Evolutionary conservation across 1,140 invertebrate species (phyloP), one percentile per base, ranked within the genome.

Genomic region (Leptinotarsa undecemlineata): DNA sequence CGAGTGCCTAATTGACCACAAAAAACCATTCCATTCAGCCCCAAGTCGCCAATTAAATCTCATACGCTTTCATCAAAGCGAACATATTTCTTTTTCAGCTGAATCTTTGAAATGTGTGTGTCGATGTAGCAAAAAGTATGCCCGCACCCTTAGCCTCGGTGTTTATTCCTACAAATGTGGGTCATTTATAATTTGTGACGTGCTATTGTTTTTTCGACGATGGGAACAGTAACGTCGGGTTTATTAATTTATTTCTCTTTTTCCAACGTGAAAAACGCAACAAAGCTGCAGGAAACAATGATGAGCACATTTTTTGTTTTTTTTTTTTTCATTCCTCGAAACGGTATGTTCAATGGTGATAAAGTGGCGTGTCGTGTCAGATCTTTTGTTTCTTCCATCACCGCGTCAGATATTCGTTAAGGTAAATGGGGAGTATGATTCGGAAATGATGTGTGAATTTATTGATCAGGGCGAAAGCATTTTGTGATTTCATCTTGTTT

Each of bases 241-340:
- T 69, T 48, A 69, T 69, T 69, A 69, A 69, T 69, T 69, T 69
- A 69, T 69, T 69, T 69, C 15, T 69, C 68, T 69, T 69, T 64
- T 69, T 69, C 48, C 48, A 48, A 3, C 68, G 20, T 23, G 68
- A 57, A 57, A 57, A 19, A 57, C 51, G n/a, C 51, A 57, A 57
- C 51, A 57, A 57, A 57, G 42, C 23, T 33, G 64, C 51, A 17
- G 51, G 51, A 57, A 57, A 57, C 51, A 57, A 57, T 57, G 51
- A 57, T 57, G 51, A 57, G 51, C 51, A 57, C 51, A n/a, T 57
- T 57, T 57, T 57, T 57, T 4, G 3, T 57, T 42, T 42, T 42
- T 0, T 42, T 42, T 0, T 57, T 42, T 42, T 42, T 42, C 8
- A 42, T 42, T 42, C 33, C 11, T 57, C 51, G 17, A 15, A 57